phyloP scores from a whole-genome alignment of 2,888 invertebrate species.

The Rotaria macrura region DNA sequence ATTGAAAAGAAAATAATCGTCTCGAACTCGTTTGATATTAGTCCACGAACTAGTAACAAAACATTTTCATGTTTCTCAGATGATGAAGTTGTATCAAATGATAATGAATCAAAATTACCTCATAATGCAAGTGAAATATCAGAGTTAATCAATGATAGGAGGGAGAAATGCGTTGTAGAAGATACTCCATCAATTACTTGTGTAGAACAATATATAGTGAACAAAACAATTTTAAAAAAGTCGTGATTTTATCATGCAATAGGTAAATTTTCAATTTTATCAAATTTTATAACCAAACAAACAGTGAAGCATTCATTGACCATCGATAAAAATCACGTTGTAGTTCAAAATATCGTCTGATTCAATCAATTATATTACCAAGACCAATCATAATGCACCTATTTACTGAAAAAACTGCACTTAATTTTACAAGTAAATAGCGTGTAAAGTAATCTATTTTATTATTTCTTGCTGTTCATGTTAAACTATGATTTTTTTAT shows the following conservation, averaged over 20 bases:
- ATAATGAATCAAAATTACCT: too few relatives aligned
- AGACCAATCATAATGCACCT: not conserved
- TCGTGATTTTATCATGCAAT: not conserved
- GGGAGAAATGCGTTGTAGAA: too few relatives aligned
- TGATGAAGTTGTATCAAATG: too few relatives aligned
- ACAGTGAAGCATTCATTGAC: not conserved
- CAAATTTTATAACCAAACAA: not conserved
- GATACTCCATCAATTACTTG: too few relatives aligned
- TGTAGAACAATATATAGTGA: too few relatives aligned
- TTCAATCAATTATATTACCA: not conserved
- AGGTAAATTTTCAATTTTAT: not conserved
- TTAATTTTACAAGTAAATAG: not conserved
- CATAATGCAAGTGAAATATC: too few relatives aligned
- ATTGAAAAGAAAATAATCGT: too few relatives aligned
- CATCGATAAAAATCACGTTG: not conserved
- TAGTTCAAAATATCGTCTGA: not conserved
- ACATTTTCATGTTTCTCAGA: too few relatives aligned
- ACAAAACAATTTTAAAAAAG: not conserved
- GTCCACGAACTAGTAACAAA: too few relatives aligned
- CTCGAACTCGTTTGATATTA: too few relatives aligned
- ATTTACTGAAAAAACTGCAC: not conserved
- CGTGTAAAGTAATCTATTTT: not conserved
- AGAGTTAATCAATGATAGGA: too few relatives aligned
- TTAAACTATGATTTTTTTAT: not conserved
- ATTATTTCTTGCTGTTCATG: not conserved